Evolutionary conservation across 2,797 vertebrate species (phyloP).

Genomic region (Octomys mimax): DNA sequence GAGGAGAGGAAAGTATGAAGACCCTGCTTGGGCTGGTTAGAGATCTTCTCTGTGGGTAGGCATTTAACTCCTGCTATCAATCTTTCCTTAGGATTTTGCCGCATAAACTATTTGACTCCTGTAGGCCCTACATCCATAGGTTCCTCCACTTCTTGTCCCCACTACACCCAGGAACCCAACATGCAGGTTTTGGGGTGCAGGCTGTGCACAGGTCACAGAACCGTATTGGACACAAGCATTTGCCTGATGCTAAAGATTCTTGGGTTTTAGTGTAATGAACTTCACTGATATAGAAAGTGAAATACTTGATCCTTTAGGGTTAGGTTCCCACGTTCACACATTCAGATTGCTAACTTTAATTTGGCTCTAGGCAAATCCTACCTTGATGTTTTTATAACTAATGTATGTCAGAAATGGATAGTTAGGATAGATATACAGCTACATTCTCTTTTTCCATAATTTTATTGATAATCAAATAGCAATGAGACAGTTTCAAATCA

Average conservation of each 20-base stretch:
- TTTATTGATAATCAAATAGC: too few relatives aligned
- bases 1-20: neutral
- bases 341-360: neutral
- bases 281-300: neutral
- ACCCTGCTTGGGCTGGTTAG: neutral
- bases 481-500: too few relatives aligned
- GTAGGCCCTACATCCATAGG: neutral
- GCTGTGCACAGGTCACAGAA: rapidly evolving
- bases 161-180: neutral
- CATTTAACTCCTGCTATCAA: neutral
- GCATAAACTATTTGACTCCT: neutral
- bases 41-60: neutral
- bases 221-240: neutral
- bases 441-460: too few relatives aligned
- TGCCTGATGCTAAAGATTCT: neutral
- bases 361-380: neutral
- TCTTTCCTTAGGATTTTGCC: neutral
- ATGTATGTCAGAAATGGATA: neutral
- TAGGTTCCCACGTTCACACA: neutral
- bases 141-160: neutral
- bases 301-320: neutral
- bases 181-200: neutral
- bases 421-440: too few relatives aligned
- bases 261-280: neutral
- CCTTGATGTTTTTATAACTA: neutral